A percentile compares a stretch with the other conserved stretches of the same genome.
Conservation (phyloP, 2,888 invertebrate species). For the Deroplatys truncata region DNA sequence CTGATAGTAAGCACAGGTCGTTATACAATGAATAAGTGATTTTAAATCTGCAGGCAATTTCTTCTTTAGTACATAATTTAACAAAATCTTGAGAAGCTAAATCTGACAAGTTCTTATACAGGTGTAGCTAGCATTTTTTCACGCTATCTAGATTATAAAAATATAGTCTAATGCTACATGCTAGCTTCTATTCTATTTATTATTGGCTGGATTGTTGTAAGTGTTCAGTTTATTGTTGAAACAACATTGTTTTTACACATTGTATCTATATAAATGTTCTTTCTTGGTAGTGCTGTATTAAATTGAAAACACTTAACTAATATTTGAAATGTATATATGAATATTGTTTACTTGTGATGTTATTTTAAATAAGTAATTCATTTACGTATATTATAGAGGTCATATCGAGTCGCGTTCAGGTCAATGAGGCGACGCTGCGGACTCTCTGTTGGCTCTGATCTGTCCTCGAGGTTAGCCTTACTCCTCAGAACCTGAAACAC, state of each 20-base stretch:
- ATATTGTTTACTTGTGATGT: neutral
- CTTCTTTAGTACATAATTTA: neutral
- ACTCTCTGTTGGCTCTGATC: neutral
- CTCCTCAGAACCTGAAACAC: neutral
- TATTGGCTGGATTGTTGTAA: neutral
- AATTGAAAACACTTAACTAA: neutral
- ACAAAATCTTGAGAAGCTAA: neutral
- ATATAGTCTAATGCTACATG: neutral
- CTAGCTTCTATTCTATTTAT: neutral
- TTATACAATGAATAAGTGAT: neutral
- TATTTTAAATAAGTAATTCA: neutral
- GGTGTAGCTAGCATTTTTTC: neutral
- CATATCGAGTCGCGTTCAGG: neutral
- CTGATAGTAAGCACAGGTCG: neutral
- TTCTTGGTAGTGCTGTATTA: too few species aligned
- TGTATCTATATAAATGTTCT: neutral
- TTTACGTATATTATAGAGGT: neutral
- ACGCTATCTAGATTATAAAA: neutral
- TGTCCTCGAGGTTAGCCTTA: neutral
- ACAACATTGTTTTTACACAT: neutral
- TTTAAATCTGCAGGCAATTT: neutral
- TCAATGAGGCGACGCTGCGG: neutral
- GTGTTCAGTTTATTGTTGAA: neutral
- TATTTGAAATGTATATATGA: neutral
- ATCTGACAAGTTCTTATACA: neutral